Evolutionary conservation across 2,888 invertebrate genomes (phyloP).

Genomic region (Coelinius sp.): DNA sequence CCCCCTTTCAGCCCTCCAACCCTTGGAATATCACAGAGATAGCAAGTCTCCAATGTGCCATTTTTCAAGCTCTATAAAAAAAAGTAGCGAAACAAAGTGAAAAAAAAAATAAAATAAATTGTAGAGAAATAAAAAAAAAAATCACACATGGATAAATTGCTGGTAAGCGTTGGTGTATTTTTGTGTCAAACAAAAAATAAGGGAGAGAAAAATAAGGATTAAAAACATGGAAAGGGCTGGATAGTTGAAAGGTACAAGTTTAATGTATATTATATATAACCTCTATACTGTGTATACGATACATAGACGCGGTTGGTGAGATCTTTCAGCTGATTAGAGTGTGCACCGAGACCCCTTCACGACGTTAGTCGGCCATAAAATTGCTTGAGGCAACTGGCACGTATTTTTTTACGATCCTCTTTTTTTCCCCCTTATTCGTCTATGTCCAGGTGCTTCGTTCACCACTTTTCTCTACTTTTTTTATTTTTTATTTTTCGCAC

Average conservation of each 20-base stretch:
- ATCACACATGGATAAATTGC: not conserved
- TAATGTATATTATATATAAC: not conserved
- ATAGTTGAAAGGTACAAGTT: not conserved
- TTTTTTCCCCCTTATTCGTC: conserved; percentile 24
- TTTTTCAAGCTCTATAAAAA: not conserved
- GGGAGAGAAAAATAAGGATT: not conserved
- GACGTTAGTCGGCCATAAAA: conserved; percentile 48
- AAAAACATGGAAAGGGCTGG: not conserved
- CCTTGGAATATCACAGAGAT: not conserved
- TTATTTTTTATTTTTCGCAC: conserved; percentile 26
- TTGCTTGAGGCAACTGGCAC: conserved; percentile 34
- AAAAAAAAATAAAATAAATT: not conserved
- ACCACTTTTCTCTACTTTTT: conserved; percentile 15
- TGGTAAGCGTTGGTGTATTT: not conserved
- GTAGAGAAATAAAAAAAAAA: not conserved
- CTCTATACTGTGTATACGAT: not conserved
- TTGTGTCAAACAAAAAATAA: not conserved
- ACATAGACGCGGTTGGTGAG: conserved; percentile 30
- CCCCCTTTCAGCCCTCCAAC: too few relatives aligned
- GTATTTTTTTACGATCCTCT: conserved; percentile 26
- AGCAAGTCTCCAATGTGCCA: not conserved
- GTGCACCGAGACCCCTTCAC: conserved; percentile 32
- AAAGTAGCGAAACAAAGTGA: not conserved
- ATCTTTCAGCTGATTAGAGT: conserved; percentile 44
- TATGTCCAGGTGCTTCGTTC: conserved; percentile 24